Evolutionary conservation across 2,797 vertebrate genomes (phyloP).

Genomic region (Amblyopsis hoosieri): DNA sequence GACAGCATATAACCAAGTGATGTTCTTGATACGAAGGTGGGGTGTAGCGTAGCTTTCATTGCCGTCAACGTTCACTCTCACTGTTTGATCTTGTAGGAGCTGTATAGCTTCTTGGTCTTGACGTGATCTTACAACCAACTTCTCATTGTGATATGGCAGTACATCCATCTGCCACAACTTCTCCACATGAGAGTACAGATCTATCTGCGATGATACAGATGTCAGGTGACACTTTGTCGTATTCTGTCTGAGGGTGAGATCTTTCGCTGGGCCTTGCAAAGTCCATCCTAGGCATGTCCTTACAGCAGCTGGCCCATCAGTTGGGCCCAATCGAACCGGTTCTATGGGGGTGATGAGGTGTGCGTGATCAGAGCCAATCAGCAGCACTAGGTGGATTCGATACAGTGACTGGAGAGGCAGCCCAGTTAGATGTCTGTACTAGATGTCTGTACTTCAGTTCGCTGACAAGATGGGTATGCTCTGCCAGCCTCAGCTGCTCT

Average conservation of each 20-base stretch:
- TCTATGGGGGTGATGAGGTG: constrained; percentile 12
- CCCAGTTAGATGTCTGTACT: constrained; percentile 1
- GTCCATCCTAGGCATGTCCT: constrained; percentile 9
- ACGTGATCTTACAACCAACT: constrained; percentile 2
- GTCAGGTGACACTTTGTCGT: constrained; percentile 7
- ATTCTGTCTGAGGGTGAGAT: not conserved
- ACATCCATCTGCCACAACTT: constrained; percentile 14
- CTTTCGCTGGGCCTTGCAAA: constrained; percentile 13
- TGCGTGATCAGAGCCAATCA: constrained; percentile 19
- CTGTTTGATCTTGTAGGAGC: constrained; percentile 1
- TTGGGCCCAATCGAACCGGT: constrained; percentile 4
- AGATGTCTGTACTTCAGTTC: not conserved
- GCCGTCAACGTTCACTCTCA: constrained; percentile 6
- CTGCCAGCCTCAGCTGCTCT: not conserved
- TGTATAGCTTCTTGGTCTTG: constrained; percentile 15
- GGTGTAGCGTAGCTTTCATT: constrained; percentile 13
- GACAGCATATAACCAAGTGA: not conserved
- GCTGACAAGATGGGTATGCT: constrained; percentile 11
- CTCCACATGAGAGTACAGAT: not conserved
- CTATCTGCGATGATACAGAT: not conserved
- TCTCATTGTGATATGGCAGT: constrained; percentile 4
- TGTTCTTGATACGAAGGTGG: constrained; percentile 1
- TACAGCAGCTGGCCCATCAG: not conserved
- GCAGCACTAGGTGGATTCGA: constrained; percentile 5
- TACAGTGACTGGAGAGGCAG: not conserved